Evolutionary conservation across 2,113 vertebrate species (phyloP).

Genomic region (Suricata suricatta): DNA sequence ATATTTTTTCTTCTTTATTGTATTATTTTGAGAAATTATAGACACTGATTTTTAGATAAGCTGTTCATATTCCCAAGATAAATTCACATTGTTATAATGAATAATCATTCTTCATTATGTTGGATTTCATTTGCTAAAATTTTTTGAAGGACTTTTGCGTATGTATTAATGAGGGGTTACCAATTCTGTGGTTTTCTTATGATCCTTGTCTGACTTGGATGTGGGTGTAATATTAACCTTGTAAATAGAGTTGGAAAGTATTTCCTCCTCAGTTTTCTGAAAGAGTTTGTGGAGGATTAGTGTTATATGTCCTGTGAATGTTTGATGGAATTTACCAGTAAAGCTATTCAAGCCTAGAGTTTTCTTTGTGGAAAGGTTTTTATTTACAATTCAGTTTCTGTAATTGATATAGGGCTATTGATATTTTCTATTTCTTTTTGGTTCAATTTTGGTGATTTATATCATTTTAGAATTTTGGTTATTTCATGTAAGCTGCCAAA

Average conservation of each 20-base stretch:
- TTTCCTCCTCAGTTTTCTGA: constrained; percentile 27
- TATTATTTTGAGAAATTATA: background rate
- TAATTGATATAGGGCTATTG: background rate
- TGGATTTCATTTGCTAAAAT: constrained; percentile 32
- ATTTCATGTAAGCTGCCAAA: background rate
- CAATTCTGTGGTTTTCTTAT: background rate
- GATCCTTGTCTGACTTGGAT: constrained; percentile 26
- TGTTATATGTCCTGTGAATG: background rate
- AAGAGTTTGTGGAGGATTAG: background rate
- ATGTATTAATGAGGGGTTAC: background rate
- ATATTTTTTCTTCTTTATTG: background rate
- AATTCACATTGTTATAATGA: background rate
- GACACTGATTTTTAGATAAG: constrained; percentile 15
- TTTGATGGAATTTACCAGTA: constrained; percentile 38
- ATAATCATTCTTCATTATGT: constrained; percentile 25
- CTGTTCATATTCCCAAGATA: background rate
- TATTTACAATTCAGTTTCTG: background rate
- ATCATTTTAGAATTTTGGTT: constrained; percentile 14
- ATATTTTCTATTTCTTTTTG: constrained; percentile 35
- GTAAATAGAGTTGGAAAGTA: constrained; percentile 28
- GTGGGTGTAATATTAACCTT: background rate
- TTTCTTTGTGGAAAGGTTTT: constrained; percentile 1
- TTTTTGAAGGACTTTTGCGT: constrained; percentile 18
- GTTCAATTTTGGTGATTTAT: constrained; percentile 25
- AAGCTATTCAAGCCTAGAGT: background rate